These are phyloP conservation scores for Myotis yumanensis DNA, from an alignment of 2,113 vertebrate genomes.

Conservation along the genomic window DNA sequence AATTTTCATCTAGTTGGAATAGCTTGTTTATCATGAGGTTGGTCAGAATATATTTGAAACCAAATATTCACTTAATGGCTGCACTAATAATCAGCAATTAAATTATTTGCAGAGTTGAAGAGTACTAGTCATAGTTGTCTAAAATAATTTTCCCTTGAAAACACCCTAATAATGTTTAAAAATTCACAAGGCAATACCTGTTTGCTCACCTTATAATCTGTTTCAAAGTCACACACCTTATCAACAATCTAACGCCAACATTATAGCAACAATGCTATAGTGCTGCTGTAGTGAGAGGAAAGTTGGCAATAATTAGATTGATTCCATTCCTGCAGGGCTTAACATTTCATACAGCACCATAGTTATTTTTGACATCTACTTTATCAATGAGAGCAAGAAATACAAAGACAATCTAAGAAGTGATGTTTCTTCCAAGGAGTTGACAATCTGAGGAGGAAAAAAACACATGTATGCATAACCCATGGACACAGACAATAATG, in stretches of 20 bases:
- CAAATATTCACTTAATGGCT: neutral
- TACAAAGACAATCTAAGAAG: neutral
- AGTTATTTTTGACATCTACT: neutral
- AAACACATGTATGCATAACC: too few relatives aligned
- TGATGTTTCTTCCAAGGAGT: neutral
- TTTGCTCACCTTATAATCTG: conserved; percentile 6
- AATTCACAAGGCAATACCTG: neutral
- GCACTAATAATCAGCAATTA: conserved; percentile 23
- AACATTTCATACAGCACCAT: conserved; percentile 17
- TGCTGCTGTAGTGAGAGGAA: neutral
- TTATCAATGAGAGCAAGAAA: conserved; percentile 22
- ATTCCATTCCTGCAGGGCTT: neutral
- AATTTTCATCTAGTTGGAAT: neutral
- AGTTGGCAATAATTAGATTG: neutral
- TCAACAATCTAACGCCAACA: conserved; percentile 2
- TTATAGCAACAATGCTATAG: neutral
- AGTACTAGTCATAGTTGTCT: neutral
- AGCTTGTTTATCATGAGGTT: conserved; percentile 11
- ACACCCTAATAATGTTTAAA: neutral
- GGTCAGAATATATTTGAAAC: conserved; percentile 7
- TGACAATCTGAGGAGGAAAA: conserved; percentile 44
- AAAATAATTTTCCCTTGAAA: conserved; percentile 36
- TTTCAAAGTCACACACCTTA: neutral
- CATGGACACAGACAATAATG: too few relatives aligned
- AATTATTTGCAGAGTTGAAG: conserved; percentile 33